Percentiles rank a stretch among this genome's conserved stretches.
Conservation (phyloP, 2,797 vertebrate species). For the Gallinago nigripennis region DNA sequence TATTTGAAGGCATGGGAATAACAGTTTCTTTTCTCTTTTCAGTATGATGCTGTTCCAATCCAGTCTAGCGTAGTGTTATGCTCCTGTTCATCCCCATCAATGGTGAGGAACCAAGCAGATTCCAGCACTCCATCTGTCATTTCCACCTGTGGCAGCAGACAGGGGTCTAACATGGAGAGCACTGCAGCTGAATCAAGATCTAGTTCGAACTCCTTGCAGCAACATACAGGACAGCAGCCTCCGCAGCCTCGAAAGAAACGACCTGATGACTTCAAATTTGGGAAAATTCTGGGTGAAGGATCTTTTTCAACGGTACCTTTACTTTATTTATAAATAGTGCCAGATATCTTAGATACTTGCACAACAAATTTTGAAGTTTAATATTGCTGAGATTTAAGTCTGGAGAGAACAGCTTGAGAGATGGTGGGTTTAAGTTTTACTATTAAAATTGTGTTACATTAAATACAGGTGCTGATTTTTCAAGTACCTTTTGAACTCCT, state of each 20-base stretch:
- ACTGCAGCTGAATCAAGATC: slow-evolving; percentile 80
- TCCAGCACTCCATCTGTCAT: slow-evolving; percentile 87
- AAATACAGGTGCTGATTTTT: background rate
- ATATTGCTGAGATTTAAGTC: background rate
- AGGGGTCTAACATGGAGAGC: slow-evolving; percentile 88
- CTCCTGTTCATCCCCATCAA: slow-evolving; percentile 93
- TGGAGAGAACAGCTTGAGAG: background rate
- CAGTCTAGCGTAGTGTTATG: slow-evolving; percentile 96
- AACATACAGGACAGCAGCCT: slow-evolving; percentile 79
- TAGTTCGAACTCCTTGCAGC: slow-evolving; percentile 78
- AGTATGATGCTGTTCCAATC: slow-evolving; percentile 98
- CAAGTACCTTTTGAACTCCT: background rate
- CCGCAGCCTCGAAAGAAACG: slow-evolving; percentile 94
- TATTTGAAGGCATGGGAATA: background rate
- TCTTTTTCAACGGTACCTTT: slow-evolving; percentile 93
- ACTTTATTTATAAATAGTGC: background rate
- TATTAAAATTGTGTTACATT: background rate
- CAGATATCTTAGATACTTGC: background rate
- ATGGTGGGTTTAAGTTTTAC: background rate
- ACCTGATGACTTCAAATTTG: slow-evolving; percentile 96
- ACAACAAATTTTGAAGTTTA: too few species aligned
- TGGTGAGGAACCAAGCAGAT: slow-evolving; percentile 96
- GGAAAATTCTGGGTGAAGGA: slow-evolving; percentile 97
- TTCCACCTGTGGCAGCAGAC: slow-evolving; percentile 87
- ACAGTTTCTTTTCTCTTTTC: background rate